Evolutionary conservation across 2,113 vertebrate species (phyloP).

Genomic region (Varanus komodoensis): DNA sequence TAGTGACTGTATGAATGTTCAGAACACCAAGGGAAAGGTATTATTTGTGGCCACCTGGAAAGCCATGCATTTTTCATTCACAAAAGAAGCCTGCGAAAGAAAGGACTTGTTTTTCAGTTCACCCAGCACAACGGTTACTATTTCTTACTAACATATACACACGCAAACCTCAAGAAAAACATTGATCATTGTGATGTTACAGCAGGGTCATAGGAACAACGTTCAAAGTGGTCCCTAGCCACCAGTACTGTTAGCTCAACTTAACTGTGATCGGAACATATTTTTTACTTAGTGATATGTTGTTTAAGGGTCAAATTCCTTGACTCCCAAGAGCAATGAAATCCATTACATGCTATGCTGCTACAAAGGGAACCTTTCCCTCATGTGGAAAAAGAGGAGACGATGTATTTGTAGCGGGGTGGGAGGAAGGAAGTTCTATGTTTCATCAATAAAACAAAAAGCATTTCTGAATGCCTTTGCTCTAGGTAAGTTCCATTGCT

Average conservation of each 20-base stretch:
- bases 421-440: constrained; percentile 46
- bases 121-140: constrained; percentile 45
- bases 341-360: constrained; percentile 49
- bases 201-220: not conserved
- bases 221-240: constrained; percentile 26
- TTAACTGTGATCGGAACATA: constrained; percentile 33
- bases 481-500: not conserved
- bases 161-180: constrained; percentile 3
- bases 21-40: constrained; percentile 51
- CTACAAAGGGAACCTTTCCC: constrained; percentile 57
- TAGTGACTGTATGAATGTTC: constrained; percentile 61
- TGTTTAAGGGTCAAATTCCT: constrained; percentile 76
- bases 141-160: not conserved
- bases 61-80: constrained; percentile 12
- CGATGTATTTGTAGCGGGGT: constrained; percentile 39
- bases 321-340: constrained; percentile 64
- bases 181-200: constrained; percentile 3
- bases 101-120: constrained; percentile 58
- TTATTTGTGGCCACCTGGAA: constrained; percentile 53
- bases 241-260: constrained; percentile 63
- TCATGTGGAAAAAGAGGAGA: constrained; percentile 60
- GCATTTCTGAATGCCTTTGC: not conserved
- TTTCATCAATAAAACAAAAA: constrained; percentile 33
- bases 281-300: constrained; percentile 69
- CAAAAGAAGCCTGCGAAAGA: constrained; percentile 55